phyloP scores from a whole-genome alignment of 2,113 vertebrate species.

The Pelvicachromis taeniatus region DNA sequence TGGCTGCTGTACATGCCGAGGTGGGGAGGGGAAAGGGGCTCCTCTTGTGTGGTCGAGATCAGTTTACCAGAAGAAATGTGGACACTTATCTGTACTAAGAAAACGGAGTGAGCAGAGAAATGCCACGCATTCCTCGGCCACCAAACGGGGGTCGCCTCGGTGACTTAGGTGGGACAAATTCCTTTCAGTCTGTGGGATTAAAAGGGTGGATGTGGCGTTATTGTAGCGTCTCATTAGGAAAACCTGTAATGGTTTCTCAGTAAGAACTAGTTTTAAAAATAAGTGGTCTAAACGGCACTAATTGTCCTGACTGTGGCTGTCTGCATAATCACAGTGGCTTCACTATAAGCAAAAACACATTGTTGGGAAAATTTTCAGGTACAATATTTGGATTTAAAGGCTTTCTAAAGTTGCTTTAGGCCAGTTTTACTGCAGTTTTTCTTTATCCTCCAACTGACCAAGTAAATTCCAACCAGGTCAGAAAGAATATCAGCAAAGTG shows the following conservation, averaged over 20 bases:
- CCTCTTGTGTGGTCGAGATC: conserved; percentile 56
- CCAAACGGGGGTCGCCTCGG: conserved; percentile 8
- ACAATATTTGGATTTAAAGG: background rate
- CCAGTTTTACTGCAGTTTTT: accelerated
- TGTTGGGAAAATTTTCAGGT: background rate
- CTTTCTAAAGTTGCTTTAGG: background rate
- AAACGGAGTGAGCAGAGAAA: conserved; percentile 14
- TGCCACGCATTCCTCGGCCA: conserved; percentile 15
- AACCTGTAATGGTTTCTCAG: background rate
- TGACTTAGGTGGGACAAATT: conserved; percentile 30
- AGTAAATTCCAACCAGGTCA: background rate
- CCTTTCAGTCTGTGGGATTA: background rate
- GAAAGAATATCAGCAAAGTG: background rate
- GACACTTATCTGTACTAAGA: conserved; percentile 17
- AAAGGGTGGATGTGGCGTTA: background rate
- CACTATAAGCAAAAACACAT: accelerated
- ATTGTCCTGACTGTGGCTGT: accelerated
- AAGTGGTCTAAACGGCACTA: background rate
- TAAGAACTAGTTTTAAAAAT: background rate
- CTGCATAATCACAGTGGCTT: background rate
- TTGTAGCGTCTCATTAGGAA: background rate
- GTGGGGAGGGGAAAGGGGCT: background rate
- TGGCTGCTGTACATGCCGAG: background rate
- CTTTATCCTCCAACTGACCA: background rate
- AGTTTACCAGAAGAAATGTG: conserved; percentile 33